phyloP scores from a whole-genome alignment of 2,113 vertebrate genomes.

The Cryptomyrus ogoouensis region DNA sequence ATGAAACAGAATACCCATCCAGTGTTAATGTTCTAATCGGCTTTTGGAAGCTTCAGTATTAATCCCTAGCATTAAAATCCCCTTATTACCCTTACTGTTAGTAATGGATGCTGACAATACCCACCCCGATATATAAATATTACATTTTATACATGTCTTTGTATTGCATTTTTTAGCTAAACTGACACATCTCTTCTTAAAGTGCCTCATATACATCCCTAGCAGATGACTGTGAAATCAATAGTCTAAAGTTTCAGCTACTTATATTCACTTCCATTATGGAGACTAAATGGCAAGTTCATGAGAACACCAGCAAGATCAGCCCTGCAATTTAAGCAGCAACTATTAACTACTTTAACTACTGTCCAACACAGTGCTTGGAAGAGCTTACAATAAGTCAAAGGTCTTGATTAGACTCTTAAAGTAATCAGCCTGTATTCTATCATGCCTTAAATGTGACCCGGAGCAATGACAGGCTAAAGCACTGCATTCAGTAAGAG shows the following conservation, averaged over 20 bases:
- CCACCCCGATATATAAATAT: not conserved
- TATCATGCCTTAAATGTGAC: not conserved
- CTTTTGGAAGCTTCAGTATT: not conserved
- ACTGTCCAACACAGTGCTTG: not conserved
- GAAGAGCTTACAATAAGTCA: not conserved
- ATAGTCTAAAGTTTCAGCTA: not conserved
- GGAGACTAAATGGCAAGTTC: not conserved
- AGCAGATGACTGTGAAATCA: not conserved
- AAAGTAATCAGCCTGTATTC: not conserved
- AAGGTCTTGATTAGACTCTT: not conserved
- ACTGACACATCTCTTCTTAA: not conserved
- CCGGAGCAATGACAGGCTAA: not conserved
- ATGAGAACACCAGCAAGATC: not conserved
- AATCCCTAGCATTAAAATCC: not conserved
- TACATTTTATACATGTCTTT: not conserved
- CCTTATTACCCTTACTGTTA: not conserved
- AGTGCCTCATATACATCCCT: not conserved
- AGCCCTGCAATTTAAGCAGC: not conserved
- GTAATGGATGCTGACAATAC: not conserved
- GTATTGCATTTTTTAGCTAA: not conserved
- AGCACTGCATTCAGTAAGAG: not conserved
- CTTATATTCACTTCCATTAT: not conserved
- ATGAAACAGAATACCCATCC: not conserved
- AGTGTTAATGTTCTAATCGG: not conserved
- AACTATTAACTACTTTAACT: not conserved